Evolutionary conservation across 2,113 vertebrate species (phyloP), one percentile per base, ranked within the genome.

Genomic region (Lepisosteus osseus): DNA sequence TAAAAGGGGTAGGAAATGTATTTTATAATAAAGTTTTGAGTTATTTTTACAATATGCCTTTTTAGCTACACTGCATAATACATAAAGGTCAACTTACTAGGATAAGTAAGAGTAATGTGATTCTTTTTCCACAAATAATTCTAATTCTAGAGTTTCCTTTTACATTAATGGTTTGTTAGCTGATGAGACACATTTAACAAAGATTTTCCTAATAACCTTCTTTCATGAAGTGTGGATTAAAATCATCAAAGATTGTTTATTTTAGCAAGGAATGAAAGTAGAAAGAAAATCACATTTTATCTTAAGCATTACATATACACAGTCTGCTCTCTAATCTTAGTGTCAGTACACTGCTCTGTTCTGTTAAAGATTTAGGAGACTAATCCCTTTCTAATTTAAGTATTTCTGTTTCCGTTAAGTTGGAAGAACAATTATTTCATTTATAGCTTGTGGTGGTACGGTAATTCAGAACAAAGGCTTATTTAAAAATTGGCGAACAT

Each of bases 151-250:
- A 71, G 71, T 77, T 81, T 82, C 79, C 0, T 6, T 73, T 85
- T 84, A 83, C 85, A 88, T 87, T 86, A 86, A 86, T 87, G 80
- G 76, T 81, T 78, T 70, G 67, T 73, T 71, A 3, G 7, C 79
- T 41, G 43, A 6, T 41, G 12, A n/a, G 14, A 62, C 76, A 72
- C 70, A 63, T 75, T 84, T 77, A 81, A 83, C 77, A 83, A 82
- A 87, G 80, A 80, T 72, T 72, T 78, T 72, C 76, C 76, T 79
- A 68, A 70, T 78, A 68, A 82, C 75, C 75, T 75, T 70, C 65
- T 54, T 51, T 72, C 78, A 71, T 87, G 85, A 81, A 79, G 65
- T 74, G 69, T 74, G 82, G 83, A 87, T 86, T 88, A 85, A 78
- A 76, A 67, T 55, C 74, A 72, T 73, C 59, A 70, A 70, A 67